Percentiles rank a stretch among this genome's conserved stretches.
These are phyloP conservation scores for Dromas ardeola DNA, from an alignment of 2,113 vertebrate species.

Conservation along the genomic window DNA sequence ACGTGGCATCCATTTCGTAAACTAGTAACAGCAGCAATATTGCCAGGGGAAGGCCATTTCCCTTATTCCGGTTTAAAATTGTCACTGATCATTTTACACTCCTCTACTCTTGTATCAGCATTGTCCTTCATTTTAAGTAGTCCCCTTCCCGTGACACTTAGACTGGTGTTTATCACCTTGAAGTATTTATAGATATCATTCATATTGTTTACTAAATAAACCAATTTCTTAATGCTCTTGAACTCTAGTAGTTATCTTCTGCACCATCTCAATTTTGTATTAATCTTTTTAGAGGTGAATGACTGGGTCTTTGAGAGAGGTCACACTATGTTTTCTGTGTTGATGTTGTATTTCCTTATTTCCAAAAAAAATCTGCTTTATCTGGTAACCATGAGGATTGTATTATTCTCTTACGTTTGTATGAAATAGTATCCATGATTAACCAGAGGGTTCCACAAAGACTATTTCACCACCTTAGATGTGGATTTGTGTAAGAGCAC, in stretches of 20 bases:
- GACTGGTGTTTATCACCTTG: neutral
- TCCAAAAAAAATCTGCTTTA: neutral
- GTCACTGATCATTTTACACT: neutral
- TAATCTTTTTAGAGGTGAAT: neutral
- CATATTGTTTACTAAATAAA: neutral
- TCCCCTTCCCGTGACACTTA: neutral
- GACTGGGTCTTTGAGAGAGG: neutral
- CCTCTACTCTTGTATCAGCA: neutral
- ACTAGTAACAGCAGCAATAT: neutral
- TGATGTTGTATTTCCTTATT: neutral
- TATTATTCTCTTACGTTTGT: neutral
- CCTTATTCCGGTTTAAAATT: neutral
- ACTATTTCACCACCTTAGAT: neutral
- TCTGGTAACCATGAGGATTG: neutral
- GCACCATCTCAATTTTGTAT: neutral
- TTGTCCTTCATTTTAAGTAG: neutral
- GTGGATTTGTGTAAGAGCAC: neutral
- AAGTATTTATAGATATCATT: neutral
- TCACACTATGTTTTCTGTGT: neutral
- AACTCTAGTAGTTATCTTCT: neutral
- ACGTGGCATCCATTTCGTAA: neutral
- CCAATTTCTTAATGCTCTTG: neutral
- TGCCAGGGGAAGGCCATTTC: neutral
- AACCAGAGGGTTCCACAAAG: neutral
- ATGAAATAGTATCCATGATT: neutral